Percentiles rank a stretch among this genome's conserved stretches.
Conservation (phyloP, 2,113 vertebrate genomes). For the Neogobius melanostomus region DNA sequence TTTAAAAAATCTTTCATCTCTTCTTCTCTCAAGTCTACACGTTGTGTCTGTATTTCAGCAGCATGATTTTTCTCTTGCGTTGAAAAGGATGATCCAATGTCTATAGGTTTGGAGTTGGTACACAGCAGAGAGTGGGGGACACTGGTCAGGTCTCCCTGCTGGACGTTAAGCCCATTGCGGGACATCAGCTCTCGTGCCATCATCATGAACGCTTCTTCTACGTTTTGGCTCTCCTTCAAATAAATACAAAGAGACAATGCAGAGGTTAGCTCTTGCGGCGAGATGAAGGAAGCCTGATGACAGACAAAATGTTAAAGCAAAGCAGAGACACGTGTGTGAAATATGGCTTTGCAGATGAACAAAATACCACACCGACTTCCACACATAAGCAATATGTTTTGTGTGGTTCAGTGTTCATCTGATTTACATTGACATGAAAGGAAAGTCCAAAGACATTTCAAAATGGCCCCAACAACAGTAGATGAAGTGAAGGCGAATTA, state of each 20-base stretch:
- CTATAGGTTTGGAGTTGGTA: conserved; percentile 52
- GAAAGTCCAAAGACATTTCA: no score
- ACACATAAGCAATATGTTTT: no score
- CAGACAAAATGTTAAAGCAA: background rate
- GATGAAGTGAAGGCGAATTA: no score
- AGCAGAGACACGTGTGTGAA: background rate
- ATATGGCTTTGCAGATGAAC: background rate
- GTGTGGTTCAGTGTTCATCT: no score
- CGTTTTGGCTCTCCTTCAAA: conserved; percentile 63
- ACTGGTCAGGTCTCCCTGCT: conserved; percentile 14
- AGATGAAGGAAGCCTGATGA: background rate
- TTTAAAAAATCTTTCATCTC: conserved; percentile 4
- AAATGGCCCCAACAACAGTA: no score
- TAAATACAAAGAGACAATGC: background rate
- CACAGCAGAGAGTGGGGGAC: conserved; percentile 45
- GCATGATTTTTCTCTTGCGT: conserved; percentile 61
- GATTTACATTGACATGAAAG: no score
- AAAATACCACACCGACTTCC: no score
- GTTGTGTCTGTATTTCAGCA: conserved; percentile 46
- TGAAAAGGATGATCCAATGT: background rate
- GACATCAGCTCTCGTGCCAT: conserved; percentile 69
- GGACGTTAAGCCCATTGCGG: conserved; percentile 62
- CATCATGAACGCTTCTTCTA: conserved; percentile 70
- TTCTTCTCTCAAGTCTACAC: background rate
- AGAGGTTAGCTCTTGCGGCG: background rate